Evolutionary conservation across 2,797 vertebrate genomes (phyloP).

Genomic region (Pangasius mekongensis): DNA sequence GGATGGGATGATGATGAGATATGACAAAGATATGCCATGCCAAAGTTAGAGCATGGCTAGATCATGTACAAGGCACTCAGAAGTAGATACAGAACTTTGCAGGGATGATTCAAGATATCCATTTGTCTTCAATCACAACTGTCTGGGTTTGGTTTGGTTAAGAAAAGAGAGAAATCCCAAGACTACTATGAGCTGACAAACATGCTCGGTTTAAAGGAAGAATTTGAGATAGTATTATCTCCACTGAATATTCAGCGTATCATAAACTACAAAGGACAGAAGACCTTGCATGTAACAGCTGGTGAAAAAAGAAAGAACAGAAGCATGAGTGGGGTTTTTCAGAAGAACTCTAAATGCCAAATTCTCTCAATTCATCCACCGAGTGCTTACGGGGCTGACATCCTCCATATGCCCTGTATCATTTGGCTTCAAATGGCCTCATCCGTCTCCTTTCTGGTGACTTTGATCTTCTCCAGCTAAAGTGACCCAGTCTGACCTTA

Average conservation of each 20-base stretch:
- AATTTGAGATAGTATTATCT: not conserved
- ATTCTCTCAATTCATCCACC: conserved; percentile 13
- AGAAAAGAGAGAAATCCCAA: conserved; percentile 4
- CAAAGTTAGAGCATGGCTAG: not conserved
- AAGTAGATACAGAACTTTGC: not conserved
- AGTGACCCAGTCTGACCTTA: not conserved
- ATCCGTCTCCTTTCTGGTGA: not conserved
- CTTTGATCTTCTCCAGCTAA: conserved; percentile 27
- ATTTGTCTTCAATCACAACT: not conserved
- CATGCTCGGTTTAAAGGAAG: not conserved
- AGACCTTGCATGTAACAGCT: conserved; percentile 13
- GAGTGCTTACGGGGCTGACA: not conserved
- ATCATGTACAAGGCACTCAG: conserved; percentile 7
- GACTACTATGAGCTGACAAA: not conserved
- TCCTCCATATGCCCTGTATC: not conserved
- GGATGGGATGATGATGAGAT: conserved; percentile 24
- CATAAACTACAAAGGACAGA: not conserved
- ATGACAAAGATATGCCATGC: conserved; percentile 10
- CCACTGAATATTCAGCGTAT: not conserved
- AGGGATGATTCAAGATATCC: not conserved
- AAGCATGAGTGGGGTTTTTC: conserved; percentile 5
- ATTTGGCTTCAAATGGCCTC: not conserved
- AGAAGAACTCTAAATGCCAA: conserved; percentile 1
- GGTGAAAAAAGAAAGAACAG: not conserved
- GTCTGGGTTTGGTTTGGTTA: conserved; percentile 6